These are phyloP conservation scores for Neodontobutis hainanensis DNA, from an alignment of 2,113 vertebrate genomes.

Conservation along the genomic window DNA sequence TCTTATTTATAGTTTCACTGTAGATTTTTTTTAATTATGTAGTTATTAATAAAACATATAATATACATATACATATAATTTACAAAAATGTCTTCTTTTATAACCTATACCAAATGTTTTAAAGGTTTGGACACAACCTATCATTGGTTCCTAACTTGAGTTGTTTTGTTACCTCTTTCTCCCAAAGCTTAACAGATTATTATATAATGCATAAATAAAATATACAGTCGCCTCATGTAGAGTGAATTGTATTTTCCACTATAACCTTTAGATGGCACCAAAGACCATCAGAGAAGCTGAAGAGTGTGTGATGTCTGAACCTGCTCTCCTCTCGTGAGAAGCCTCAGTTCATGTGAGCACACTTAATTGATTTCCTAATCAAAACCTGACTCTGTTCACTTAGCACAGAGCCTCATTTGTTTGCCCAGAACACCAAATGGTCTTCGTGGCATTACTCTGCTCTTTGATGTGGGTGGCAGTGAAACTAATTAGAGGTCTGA, in stretches of 20 bases:
- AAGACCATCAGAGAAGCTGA: conserved; percentile 31
- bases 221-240: background rate
- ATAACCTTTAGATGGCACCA: conserved; percentile 49
- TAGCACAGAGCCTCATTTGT: conserved; percentile 26
- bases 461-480: conserved; percentile 49
- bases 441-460: conserved; percentile 29
- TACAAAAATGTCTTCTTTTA: too few species aligned
- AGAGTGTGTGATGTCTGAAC: background rate
- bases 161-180: too few species aligned
- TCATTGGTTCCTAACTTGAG: too few species aligned
- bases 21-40: background rate
- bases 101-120: too few species aligned
- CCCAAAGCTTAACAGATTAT: too few species aligned
- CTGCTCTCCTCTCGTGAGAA: conserved; percentile 22
- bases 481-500: conserved; percentile 47
- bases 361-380: conserved; percentile 27
- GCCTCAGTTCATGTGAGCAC: conserved; percentile 2
- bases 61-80: background rate
- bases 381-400: conserved; percentile 25
- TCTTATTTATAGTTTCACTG: background rate
- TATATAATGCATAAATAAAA: too few species aligned
- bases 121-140: too few species aligned
- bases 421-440: conserved; percentile 8
- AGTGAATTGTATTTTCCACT: background rate
- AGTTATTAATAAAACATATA: background rate